These are phyloP conservation scores for Labeo catla DNA, from an alignment of 2,113 vertebrate species.

Conservation along the genomic window DNA sequence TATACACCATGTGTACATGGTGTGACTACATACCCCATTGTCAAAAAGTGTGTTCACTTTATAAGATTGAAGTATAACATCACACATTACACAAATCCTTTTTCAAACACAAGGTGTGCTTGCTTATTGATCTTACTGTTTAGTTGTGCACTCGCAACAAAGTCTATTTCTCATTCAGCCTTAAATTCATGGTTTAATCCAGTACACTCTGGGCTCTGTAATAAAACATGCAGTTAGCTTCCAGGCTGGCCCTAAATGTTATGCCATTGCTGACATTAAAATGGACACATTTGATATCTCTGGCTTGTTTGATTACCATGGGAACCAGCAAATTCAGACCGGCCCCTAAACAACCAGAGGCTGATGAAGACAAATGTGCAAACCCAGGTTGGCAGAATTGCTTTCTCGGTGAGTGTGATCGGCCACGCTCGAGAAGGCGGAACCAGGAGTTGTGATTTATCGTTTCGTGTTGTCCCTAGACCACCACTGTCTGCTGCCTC, in stretches of 20 bases:
- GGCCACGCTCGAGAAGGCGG: slow-evolving; percentile 76
- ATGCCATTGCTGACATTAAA: slow-evolving; percentile 54
- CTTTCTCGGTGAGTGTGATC: slow-evolving; percentile 80
- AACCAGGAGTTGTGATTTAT: slow-evolving; percentile 81
- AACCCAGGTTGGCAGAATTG: slow-evolving; percentile 82
- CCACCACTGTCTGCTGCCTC: slow-evolving; percentile 78
- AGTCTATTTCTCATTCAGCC: not conserved
- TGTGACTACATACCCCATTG: not conserved
- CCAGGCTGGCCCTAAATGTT: slow-evolving; percentile 48
- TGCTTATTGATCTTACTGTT: not conserved
- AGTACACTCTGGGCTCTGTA: not conserved
- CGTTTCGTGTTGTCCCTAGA: slow-evolving; percentile 75
- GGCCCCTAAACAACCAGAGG: slow-evolving; percentile 74
- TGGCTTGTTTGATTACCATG: slow-evolving; percentile 73
- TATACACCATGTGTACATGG: no score
- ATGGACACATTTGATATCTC: slow-evolving; percentile 60
- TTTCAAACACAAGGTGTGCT: not conserved
- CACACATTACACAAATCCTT: not conserved
- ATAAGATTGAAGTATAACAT: not conserved
- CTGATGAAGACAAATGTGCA: slow-evolving; percentile 85
- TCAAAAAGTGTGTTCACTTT: not conserved
- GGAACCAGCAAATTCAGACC: slow-evolving; percentile 69
- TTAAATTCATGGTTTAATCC: slow-evolving; percentile 2
- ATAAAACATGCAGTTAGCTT: slow-evolving; percentile 44
- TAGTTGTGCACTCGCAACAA: not conserved